Evolutionary conservation across 2,113 vertebrate species (phyloP).

Genomic region (Serilophus lunatus): DNA sequence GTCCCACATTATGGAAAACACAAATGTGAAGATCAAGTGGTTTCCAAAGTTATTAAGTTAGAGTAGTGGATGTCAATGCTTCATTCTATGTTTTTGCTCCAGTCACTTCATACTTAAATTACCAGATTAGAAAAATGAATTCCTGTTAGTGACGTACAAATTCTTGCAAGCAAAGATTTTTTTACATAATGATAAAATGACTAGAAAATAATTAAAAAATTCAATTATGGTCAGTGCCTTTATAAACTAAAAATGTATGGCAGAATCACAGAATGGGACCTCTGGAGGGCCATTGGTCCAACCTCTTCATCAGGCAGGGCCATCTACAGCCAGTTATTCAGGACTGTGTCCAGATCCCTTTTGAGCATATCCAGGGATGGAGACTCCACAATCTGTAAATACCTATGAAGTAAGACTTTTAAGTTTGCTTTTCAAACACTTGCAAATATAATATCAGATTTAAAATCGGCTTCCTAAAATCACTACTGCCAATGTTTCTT

Average conservation of each 20-base stretch:
- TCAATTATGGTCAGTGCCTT: not conserved
- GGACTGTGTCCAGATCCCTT: not conserved
- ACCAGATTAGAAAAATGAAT: not conserved
- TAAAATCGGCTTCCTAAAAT: not conserved
- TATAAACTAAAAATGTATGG: not conserved
- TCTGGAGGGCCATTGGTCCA: not conserved
- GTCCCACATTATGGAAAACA: not conserved
- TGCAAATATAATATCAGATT: not conserved
- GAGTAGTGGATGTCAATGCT: not conserved
- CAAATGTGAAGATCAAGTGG: not conserved
- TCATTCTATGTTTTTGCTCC: not conserved
- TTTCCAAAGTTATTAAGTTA: not conserved
- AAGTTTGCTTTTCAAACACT: not conserved
- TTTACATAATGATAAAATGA: not conserved
- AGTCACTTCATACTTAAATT: not conserved
- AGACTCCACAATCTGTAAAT: not conserved
- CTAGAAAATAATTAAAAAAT: not conserved
- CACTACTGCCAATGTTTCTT: not conserved
- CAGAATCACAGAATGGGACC: not conserved
- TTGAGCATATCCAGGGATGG: not conserved
- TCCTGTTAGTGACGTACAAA: not conserved
- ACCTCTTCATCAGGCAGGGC: not conserved
- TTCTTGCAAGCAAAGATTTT: not conserved
- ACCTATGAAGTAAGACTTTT: not conserved
- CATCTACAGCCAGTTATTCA: not conserved